Base-by-base conservation (phyloP, 1,140 invertebrate species). In the Aradophagus sp. region DNA sequence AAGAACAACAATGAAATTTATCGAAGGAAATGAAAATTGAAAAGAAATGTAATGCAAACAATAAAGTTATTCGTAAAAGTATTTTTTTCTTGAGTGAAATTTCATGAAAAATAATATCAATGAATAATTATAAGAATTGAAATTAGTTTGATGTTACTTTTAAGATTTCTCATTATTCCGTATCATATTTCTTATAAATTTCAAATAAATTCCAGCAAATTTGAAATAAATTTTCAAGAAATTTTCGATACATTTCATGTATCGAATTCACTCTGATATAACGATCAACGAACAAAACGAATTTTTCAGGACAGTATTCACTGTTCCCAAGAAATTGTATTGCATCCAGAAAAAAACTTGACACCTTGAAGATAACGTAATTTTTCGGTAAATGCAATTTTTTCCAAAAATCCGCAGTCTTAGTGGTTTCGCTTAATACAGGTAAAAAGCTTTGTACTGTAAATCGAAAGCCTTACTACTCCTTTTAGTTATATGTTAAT, bases 251-350 rank as follows among this genome's bases (percentile, higher is more conserved):
- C 20, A 23, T 5, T 47, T 48, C 27, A 32, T 13, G 35, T 32
- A 34, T 20, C 19, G 39, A 58, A 56, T 56, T 56, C 35, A 47
- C 35, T 1, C 11, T 34, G 23, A 29, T 36, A 19, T n/a, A 66
- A 58, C 58, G 45, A 59, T 36, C 39, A 52, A 67, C 35, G 52
- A 32, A 58, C 59, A 39, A 52, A 20, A 32, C 32, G 31, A 14
- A 58, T 36, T 31, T 56, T 44, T 36, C 45, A 44, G 52, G 2
- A 50, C 36, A n/a, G 32, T 58, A 58, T 67, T 45, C 58, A 58
- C 59, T 68, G 55, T 68, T 59, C 59, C 39, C 34, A 11, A 52
- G 63, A 58, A 68, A 68, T 53, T 53, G 55, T 59, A 68, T 68
- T 68, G 53, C 16, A 53, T 59, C n/a, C n/a, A n/a, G n/a, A 23